Evolutionary conservation across 92 coral and sea anemone species (phyloP).

Genomic region (Palythoa grandiflora): DNA sequence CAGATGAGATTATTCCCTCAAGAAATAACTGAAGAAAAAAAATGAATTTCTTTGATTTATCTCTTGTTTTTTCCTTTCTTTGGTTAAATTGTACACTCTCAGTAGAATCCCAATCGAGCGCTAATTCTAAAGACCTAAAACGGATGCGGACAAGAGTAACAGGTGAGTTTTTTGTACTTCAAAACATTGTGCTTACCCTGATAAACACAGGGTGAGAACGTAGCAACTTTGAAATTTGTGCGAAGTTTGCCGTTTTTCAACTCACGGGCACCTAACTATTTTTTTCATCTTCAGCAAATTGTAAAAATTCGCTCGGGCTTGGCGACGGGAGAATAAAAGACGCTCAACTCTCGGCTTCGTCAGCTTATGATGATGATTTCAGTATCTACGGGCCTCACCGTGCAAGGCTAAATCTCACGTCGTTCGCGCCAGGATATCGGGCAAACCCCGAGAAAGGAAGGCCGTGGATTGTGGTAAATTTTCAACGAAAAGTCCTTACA

Average conservation of each 20-base stretch:
- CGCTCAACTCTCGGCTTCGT: conserved; percentile 74
- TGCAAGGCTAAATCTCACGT: conserved; percentile 75
- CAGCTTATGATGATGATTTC: conserved; percentile 74
- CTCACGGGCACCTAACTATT: background rate
- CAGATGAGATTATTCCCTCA: background rate
- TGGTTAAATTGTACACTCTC: background rate
- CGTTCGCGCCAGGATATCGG: conserved; percentile 87
- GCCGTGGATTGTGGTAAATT: conserved; percentile 79
- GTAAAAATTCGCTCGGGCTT: conserved; percentile 78
- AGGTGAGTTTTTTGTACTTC: background rate
- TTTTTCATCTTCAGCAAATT: conserved; percentile 65
- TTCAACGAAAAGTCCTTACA: conserved; percentile 74
- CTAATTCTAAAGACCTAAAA: background rate
- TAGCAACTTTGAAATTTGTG: background rate
- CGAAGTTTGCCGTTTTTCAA: background rate
- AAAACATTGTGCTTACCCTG: background rate
- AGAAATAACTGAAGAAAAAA: background rate
- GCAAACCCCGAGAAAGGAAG: conserved; percentile 54
- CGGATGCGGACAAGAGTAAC: conserved; percentile 15
- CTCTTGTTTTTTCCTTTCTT: background rate
- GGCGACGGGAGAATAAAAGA: conserved; percentile 67
- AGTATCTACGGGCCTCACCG: conserved; percentile 84
- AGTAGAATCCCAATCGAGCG: background rate
- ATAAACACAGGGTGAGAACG: background rate
- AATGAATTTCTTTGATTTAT: background rate